A percentile compares a stretch with the other conserved stretches of the same genome.
Evolutionary conservation across 1,140 invertebrate genomes (phyloP).

Genomic region (Neodiprion lecontei): DNA sequence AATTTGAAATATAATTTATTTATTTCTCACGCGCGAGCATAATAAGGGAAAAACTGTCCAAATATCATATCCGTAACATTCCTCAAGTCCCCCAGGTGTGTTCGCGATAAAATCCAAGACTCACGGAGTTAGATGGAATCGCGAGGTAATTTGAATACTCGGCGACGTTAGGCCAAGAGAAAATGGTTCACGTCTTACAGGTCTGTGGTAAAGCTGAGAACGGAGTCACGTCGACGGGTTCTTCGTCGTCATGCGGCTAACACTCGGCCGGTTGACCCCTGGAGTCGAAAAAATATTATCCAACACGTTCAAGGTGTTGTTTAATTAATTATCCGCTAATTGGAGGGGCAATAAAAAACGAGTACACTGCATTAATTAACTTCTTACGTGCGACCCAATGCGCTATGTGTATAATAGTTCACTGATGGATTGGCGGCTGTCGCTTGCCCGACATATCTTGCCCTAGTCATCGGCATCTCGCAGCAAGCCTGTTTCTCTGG

Average conservation of each 20-base stretch:
- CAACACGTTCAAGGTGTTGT: not conserved
- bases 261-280: not conserved
- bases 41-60: not conserved
- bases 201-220: not conserved
- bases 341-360: not conserved
- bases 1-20: not conserved
- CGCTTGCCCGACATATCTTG: constrained; percentile 40
- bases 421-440: constrained; percentile 37
- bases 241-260: constrained; percentile 1
- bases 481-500: constrained; percentile 6
- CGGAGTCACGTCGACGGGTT: not conserved
- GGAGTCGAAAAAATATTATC: not conserved
- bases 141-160: constrained; percentile 3
- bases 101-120: not conserved
- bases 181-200: constrained; percentile 7
- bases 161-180: not conserved
- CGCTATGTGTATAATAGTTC: not conserved
- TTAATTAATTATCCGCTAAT: constrained; percentile 6
- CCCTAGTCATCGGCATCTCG: constrained; percentile 29
- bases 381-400: constrained; percentile 1
- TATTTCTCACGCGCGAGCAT: not conserved
- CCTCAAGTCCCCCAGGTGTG: not conserved
- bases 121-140: constrained; percentile 5
- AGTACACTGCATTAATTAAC: not conserved
- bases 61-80: not conserved